Evolutionary conservation across 2,113 vertebrate genomes (phyloP).

Genomic region (Cranoglanis bouderius): DNA sequence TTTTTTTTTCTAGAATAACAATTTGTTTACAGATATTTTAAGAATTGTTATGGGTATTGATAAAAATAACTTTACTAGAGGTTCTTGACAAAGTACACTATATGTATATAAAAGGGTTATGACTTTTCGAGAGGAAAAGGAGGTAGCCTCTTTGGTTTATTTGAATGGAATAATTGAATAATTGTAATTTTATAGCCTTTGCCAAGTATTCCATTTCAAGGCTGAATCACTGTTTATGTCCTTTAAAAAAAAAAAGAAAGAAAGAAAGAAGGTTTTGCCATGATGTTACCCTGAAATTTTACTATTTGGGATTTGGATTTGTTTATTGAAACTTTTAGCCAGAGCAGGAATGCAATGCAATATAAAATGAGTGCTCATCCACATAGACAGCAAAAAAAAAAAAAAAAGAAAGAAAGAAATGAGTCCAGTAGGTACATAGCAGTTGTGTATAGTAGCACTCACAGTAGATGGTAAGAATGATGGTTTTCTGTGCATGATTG

Average conservation of each 20-base stretch:
- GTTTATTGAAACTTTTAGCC: background rate
- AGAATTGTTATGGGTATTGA: background rate
- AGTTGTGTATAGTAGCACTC: slow-evolving; percentile 65
- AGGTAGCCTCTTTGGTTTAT: background rate
- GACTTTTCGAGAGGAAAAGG: background rate
- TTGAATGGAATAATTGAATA: background rate
- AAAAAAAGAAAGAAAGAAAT: background rate
- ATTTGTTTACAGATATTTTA: background rate
- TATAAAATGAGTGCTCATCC: background rate
- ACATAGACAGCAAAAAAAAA: slow-evolving; percentile 2
- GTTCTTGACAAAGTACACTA: background rate
- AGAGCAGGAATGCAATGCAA: background rate
- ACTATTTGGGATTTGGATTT: background rate
- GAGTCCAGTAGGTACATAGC: background rate
- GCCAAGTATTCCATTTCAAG: background rate
- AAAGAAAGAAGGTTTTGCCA: background rate
- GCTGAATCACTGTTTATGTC: background rate
- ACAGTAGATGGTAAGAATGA: slow-evolving; percentile 86
- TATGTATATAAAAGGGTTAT: background rate
- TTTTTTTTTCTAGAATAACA: background rate
- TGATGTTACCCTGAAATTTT: background rate
- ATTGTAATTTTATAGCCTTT: background rate
- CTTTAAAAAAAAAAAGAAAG: background rate
- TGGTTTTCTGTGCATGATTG: slow-evolving; percentile 75
- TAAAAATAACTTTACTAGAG: background rate